Percentiles rank a stretch among this genome's conserved stretches.
Conservation (phyloP, 2,113 vertebrate species). For the Oophaga pumilio region DNA sequence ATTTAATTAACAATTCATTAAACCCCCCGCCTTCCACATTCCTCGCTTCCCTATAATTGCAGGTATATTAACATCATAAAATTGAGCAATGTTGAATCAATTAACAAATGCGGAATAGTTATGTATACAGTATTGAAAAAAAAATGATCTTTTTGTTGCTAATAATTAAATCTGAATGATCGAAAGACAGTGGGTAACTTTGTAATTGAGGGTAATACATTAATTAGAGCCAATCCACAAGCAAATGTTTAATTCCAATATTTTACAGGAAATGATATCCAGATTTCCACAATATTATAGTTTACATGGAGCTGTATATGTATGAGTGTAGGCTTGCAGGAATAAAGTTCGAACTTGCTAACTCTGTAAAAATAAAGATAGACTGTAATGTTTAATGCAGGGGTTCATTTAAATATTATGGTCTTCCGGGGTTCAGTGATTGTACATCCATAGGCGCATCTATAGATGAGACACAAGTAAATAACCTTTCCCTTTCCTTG, state of each 20-base stretch:
- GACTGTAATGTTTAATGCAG: too few relatives aligned
- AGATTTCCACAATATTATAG: background rate
- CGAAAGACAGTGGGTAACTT: conserved; percentile 33
- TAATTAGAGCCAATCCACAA: background rate
- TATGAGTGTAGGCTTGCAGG: background rate
- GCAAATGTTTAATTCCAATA: conserved; percentile 22
- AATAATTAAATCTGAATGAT: conserved; percentile 53
- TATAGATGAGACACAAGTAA: background rate
- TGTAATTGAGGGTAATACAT: conserved; percentile 13
- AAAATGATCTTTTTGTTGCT: conserved; percentile 30
- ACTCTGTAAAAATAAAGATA: background rate
- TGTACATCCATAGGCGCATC: background rate
- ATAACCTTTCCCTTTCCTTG: background rate
- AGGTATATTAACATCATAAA: conserved; percentile 60
- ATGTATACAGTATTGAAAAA: conserved; percentile 56
- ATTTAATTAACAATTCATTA: conserved; percentile 60
- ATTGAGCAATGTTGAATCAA: conserved; percentile 58
- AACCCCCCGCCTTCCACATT: conserved; percentile 56
- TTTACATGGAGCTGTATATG: background rate
- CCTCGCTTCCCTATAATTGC: conserved; percentile 57
- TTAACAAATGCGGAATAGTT: conserved; percentile 54
- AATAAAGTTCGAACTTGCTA: background rate
- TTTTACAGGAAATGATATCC: background rate
- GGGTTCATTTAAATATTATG: too few relatives aligned
- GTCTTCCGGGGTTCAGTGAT: background rate